These are phyloP conservation scores for Tonatia bakeri DNA, from an alignment of 2,113 vertebrate genomes.

Conservation along the genomic window DNA sequence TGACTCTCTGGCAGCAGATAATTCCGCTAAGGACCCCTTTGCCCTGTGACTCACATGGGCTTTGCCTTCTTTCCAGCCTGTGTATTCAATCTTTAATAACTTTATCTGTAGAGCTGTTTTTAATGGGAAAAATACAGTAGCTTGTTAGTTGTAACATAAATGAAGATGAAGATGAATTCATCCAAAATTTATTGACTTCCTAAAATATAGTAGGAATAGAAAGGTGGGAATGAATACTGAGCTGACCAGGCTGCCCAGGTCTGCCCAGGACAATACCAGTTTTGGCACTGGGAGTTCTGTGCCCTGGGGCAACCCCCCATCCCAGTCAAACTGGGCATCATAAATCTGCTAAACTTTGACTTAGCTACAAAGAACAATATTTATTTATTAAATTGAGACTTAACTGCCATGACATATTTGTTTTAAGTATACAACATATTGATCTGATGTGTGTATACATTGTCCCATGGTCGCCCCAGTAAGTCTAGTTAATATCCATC, in stretches of 20 bases:
- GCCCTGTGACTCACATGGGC: neutral
- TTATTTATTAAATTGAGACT: neutral
- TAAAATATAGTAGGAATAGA: neutral
- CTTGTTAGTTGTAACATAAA: neutral
- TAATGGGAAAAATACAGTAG: neutral
- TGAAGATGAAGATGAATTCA: neutral
- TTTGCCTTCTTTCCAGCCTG: neutral
- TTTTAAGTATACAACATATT: neutral
- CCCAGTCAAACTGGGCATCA: neutral
- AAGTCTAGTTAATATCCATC: neutral
- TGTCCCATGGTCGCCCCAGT: neutral
- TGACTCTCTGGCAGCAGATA: neutral
- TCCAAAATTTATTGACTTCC: neutral
- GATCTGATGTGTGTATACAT: neutral
- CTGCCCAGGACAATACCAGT: neutral
- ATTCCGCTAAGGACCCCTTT: neutral
- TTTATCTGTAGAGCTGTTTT: neutral
- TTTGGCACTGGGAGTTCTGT: neutral
- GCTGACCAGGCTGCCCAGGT: neutral
- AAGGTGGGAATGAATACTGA: neutral
- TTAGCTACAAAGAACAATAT: neutral
- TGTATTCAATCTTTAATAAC: neutral
- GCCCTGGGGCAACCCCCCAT: rapidly evolving
- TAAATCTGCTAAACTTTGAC: neutral
- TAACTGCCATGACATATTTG: neutral